Evolutionary conservation across 2,888 invertebrate genomes (phyloP).

Genomic region (Ornithoptera priamus): DNA sequence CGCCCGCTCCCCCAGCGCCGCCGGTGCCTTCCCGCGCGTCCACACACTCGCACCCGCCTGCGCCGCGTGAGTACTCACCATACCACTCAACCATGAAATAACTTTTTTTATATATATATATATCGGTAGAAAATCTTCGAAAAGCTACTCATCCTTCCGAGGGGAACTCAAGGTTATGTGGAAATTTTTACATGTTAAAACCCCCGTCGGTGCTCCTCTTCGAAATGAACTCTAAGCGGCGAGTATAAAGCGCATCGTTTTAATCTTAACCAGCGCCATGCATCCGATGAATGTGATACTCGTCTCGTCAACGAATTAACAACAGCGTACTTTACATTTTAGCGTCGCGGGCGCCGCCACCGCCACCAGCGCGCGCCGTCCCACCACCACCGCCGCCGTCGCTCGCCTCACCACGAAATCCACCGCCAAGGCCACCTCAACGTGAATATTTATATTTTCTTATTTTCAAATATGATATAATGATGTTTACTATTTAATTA

Average conservation of each 20-base stretch:
- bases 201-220: too few relatives aligned
- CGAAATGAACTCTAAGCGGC: too few relatives aligned
- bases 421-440: slow-evolving; percentile 76
- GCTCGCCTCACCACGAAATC: slow-evolving; percentile 62
- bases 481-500: not conserved
- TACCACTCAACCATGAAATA: too few relatives aligned
- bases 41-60: slow-evolving; percentile 51
- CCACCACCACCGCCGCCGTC: slow-evolving; percentile 60
- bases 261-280: too few relatives aligned
- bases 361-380: slow-evolving; percentile 80
- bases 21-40: slow-evolving; percentile 64
- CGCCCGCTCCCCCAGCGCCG: slow-evolving; percentile 41
- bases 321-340: slow-evolving; percentile 7
- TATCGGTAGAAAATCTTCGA: too few relatives aligned
- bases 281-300: too few relatives aligned
- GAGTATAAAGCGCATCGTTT: too few relatives aligned
- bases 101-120: too few relatives aligned
- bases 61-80: slow-evolving; percentile 56
- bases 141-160: too few relatives aligned
- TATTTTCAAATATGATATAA: not conserved
- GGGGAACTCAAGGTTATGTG: too few relatives aligned
- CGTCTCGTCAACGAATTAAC: too few relatives aligned
- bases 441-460: slow-evolving; percentile 46
- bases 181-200: too few relatives aligned
- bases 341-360: slow-evolving; percentile 78